Evolutionary conservation across 2,888 invertebrate genomes (phyloP).

Genomic region (Tiliacea aurago): DNA sequence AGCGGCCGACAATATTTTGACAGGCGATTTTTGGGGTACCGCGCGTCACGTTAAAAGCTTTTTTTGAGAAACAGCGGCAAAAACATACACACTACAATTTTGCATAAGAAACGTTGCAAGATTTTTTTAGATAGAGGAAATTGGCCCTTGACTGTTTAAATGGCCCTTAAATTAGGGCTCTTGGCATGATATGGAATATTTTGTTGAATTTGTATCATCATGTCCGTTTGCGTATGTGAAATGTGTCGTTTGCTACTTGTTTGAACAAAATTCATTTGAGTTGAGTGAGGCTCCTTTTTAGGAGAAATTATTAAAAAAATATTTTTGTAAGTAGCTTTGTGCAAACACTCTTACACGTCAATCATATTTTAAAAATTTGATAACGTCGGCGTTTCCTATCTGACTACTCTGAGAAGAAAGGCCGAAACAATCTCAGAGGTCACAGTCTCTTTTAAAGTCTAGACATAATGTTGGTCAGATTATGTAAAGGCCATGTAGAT

Average conservation of each 20-base stretch:
- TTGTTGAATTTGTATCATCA: slow-evolving; percentile 18
- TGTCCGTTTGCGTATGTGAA: background rate
- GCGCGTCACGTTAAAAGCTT: slow-evolving; percentile 78
- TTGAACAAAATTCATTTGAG: background rate
- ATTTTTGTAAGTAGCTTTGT: too few relatives aligned
- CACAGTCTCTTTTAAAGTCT: too few relatives aligned
- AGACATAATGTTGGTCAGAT: too few relatives aligned
- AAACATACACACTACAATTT: slow-evolving; percentile 54
- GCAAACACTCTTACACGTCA: too few relatives aligned
- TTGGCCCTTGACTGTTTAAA: slow-evolving; percentile 62
- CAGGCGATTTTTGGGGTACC: slow-evolving; percentile 80
- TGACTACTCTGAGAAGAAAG: too few relatives aligned
- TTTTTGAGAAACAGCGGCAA: slow-evolving; percentile 57
- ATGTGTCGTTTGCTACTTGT: background rate
- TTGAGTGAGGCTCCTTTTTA: background rate
- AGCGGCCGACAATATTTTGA: slow-evolving; percentile 83
- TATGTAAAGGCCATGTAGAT: too few relatives aligned
- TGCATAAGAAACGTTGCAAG: slow-evolving; percentile 56
- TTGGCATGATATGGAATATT: slow-evolving; percentile 43
- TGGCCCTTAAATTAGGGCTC: slow-evolving; percentile 29
- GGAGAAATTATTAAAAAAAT: too few relatives aligned
- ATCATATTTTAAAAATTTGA: too few relatives aligned
- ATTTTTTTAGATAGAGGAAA: slow-evolving; percentile 62
- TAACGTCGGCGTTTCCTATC: too few relatives aligned
- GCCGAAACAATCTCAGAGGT: too few relatives aligned